A percentile compares a stretch with the other conserved stretches of the same genome.
These are phyloP conservation scores for Machimus atricapillus DNA, from an alignment of 2,888 invertebrate species.

Conservation along the genomic window DNA sequence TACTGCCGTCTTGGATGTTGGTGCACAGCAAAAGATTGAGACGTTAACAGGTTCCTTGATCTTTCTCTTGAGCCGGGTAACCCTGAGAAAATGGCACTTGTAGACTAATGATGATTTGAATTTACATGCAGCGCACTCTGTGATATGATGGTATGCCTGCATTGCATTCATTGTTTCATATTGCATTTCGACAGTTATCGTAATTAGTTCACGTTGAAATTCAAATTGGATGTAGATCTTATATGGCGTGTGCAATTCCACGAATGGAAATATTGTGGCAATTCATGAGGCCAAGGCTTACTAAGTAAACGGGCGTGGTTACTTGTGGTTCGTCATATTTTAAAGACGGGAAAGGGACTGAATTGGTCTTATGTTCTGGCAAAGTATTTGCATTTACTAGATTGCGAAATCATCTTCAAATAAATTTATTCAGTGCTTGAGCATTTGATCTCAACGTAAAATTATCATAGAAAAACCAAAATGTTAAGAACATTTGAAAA, in stretches of 20 bases:
- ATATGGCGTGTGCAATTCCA: not conserved
- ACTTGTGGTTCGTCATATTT: not conserved
- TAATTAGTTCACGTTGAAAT: conserved; percentile 24
- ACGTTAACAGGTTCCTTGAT: conserved; percentile 7
- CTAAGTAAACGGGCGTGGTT: not conserved
- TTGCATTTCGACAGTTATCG: conserved; percentile 27
- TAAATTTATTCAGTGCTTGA: not conserved
- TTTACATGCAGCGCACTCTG: not conserved
- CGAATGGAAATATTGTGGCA: not conserved
- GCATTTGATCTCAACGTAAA: not conserved
- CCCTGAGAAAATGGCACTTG: conserved; percentile 7
- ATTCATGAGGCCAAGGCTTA: not conserved
- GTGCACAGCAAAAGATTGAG: not conserved
- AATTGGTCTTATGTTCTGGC: not conserved
- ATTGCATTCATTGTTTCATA: conserved; percentile 10
- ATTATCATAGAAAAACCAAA: too few relatives aligned
- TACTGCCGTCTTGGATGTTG: not conserved
- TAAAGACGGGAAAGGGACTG: not conserved
- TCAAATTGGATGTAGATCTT: not conserved
- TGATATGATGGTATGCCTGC: not conserved
- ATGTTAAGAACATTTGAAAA: too few relatives aligned
- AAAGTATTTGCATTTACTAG: not conserved
- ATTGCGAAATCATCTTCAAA: not conserved
- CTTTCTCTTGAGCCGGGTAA: not conserved
- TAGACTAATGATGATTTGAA: conserved; percentile 20